These are phyloP conservation scores for Linyphia triangularis DNA, from an alignment of 2,888 invertebrate species.

Conservation along the genomic window DNA sequence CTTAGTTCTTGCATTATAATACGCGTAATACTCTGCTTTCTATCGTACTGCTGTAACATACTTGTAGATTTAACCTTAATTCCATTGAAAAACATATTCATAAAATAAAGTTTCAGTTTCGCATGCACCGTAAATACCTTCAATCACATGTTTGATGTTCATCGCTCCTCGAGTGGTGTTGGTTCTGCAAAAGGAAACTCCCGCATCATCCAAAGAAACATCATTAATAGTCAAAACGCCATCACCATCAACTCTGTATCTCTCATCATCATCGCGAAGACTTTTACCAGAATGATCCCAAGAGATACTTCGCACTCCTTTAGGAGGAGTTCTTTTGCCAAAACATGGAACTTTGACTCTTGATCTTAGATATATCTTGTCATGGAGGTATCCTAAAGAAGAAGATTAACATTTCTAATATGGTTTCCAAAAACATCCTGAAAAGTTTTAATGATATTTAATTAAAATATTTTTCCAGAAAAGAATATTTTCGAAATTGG, in stretches of 20 bases:
- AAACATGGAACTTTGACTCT: conserved; percentile 29
- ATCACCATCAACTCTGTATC: neutral
- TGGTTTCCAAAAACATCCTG: neutral
- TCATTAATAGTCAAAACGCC: conserved; percentile 25
- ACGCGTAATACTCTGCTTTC: no score
- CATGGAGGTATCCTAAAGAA: conserved; percentile 11
- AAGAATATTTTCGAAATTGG: neutral
- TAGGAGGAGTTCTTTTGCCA: neutral
- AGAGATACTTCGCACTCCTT: neutral
- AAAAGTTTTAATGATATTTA: neutral
- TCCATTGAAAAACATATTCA: neutral
- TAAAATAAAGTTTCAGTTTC: neutral
- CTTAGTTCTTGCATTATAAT: no score
- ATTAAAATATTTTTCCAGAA: neutral
- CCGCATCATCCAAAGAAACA: conserved; percentile 7
- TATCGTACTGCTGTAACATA: no score
- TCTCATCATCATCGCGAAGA: neutral
- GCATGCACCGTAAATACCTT: neutral
- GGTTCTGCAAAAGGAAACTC: neutral
- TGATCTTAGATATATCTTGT: conserved; percentile 35
- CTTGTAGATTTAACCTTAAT: neutral
- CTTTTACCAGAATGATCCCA: conserved; percentile 28
- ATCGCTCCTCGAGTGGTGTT: neutral
- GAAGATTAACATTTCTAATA: neutral
- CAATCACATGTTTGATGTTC: conserved; percentile 6